Conservation (phyloP, 2,113 vertebrate genomes). For the Thamnophis sirtalis region DNA sequence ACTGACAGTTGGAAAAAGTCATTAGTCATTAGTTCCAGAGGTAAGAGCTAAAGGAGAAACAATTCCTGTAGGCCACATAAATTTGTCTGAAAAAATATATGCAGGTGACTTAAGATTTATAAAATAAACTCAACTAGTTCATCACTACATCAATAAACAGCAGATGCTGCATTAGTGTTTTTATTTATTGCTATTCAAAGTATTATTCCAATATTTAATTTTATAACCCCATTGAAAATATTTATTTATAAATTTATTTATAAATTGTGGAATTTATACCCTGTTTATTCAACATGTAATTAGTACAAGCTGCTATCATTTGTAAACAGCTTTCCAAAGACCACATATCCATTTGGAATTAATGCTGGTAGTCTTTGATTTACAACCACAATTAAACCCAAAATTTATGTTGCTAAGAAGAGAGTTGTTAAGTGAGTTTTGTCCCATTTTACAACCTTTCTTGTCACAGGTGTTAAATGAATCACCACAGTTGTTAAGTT, state of each 20-base stretch:
- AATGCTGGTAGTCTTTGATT: no score
- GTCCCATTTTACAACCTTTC: no score
- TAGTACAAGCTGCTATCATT: background rate
- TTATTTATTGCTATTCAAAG: background rate
- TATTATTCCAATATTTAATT: background rate
- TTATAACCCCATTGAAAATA: background rate
- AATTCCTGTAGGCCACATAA: background rate
- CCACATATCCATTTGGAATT: background rate
- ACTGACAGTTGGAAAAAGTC: background rate
- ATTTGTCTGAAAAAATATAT: background rate
- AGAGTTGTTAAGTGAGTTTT: no score
- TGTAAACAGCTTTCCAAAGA: background rate
- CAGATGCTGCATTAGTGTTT: no score
- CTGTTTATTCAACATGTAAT: background rate
- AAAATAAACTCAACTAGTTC: background rate
- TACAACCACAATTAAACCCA: no score
- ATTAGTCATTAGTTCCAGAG: background rate
- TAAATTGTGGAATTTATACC: background rate
- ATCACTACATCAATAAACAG: background rate
- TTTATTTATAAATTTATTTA: no score
- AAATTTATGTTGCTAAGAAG: no score
- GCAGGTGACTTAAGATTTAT: background rate
- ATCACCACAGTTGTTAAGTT: no score
- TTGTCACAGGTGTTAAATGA: no score
- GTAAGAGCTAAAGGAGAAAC: background rate